Evolutionary conservation across 2,797 vertebrate species (phyloP), one percentile per base, ranked within the genome.

Genomic region (Cygnus olor): DNA sequence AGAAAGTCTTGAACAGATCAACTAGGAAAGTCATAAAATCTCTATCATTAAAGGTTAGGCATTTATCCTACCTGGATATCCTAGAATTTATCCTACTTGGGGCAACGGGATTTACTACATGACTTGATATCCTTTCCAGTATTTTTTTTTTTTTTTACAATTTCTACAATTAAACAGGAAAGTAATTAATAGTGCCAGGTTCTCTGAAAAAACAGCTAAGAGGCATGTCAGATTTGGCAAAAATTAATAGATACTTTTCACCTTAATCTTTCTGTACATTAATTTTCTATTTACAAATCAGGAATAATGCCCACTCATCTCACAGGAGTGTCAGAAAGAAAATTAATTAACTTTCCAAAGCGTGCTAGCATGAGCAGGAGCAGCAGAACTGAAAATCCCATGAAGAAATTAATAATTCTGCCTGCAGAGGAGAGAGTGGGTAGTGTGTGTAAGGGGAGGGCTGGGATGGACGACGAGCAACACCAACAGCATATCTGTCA

Each of bases 401-500:
- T 5, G 9, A n/a, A 45, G 47, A 53, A 72, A 45, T 57, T n/a
- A 22, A 3, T 14, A 2, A 9, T 9, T 53, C 24, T 68, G 49
- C 14, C 36, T 16, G 2, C 3, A 22, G 11, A 42, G n/a, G 30
- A 77, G 58, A 14, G 24, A 22, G 24, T 7, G 2, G 22, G 21
- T 3, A 22, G 20, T 0, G 36, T 27, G 45, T 24, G 2, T 7
- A 6, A 27, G 30, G 24, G 49, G 24, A 13, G 44, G 3, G 34
- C 56, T 22, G 57, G 28, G 34, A 24, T 19, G 45, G 56, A n/a
- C 20, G 5, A 54, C 0, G 13, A 64, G 74, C 56, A 40, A 11
- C 57, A 18, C 1, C 1, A 45, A 6, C 49, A 53, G 24, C 1
- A 2, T 15, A 11, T 22, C 79, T 3, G 1, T 32, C 22, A 32